Evolutionary conservation across 2,888 invertebrate genomes (phyloP).

Genomic region (Megastigmus dorsalis): DNA sequence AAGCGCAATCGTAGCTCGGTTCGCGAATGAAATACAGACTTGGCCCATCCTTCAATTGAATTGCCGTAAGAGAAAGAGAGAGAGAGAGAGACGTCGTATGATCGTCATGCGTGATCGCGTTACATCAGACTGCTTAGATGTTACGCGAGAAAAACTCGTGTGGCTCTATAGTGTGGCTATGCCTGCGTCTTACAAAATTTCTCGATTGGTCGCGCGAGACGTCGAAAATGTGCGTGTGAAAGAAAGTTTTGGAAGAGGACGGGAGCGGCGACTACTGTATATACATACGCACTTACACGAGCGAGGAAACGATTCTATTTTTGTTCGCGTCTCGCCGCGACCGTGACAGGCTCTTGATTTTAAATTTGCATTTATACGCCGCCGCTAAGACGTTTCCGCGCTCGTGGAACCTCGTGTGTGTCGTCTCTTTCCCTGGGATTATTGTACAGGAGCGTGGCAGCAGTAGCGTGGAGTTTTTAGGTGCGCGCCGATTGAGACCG

Average conservation of each 20-base stretch:
- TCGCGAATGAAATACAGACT: too few relatives aligned
- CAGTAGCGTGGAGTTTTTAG: too few relatives aligned
- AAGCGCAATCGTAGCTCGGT: too few relatives aligned
- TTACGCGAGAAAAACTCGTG: conserved; percentile 38
- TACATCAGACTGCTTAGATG: conserved; percentile 20
- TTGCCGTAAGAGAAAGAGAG: too few relatives aligned
- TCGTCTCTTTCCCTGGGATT: too few relatives aligned
- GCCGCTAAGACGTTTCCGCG: conserved; percentile 17
- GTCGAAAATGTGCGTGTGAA: conserved; percentile 24
- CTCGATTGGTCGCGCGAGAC: conserved; percentile 15
- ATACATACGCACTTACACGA: too few relatives aligned
- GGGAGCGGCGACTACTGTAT: too few relatives aligned
- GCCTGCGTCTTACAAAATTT: conserved; percentile 23
- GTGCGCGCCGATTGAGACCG: too few relatives aligned
- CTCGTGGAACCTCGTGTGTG: too few relatives aligned
- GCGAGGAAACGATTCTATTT: conserved; percentile 22
- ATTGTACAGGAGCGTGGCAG: too few relatives aligned
- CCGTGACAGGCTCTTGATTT: conserved; percentile 26
- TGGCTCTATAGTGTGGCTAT: too few relatives aligned
- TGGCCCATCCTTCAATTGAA: too few relatives aligned
- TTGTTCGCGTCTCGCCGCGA: conserved; percentile 3
- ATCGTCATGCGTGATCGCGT: background rate
- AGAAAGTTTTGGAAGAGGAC: conserved; percentile 21
- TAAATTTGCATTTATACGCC: conserved; percentile 26
- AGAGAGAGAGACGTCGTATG: background rate